Conservation (phyloP, 35 echinoderm and acorn worm genomes). For the Eucidaris tribuloides region DNA sequence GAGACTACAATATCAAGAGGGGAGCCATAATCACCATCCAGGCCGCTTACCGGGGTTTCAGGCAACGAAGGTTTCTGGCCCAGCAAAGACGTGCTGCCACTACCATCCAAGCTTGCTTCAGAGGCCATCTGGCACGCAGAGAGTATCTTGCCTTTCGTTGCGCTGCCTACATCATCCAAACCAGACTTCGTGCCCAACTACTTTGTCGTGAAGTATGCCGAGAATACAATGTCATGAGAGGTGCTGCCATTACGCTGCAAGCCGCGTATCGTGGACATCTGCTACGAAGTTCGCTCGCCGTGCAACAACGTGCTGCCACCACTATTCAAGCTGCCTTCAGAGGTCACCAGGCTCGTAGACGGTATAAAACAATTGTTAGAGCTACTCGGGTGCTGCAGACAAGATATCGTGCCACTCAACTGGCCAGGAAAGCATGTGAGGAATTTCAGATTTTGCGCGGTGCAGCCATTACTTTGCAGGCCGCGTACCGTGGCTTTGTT, state of each 20-base stretch:
- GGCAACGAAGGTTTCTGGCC: constrained; percentile 1
- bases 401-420: constrained; percentile 1
- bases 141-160: constrained; percentile 29
- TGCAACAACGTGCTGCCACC: constrained; percentile 38
- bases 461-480: constrained; percentile 47
- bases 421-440: neutral
- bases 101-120: constrained; percentile 16
- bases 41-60: constrained; percentile 31
- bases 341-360: constrained; percentile 16
- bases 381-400: constrained; percentile 8
- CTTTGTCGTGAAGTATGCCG: constrained; percentile 1
- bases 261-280: constrained; percentile 25
- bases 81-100: constrained; percentile 16
- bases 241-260: constrained; percentile 54
- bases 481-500: constrained; percentile 25
- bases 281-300: neutral
- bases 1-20: neutral
- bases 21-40: constrained; percentile 33
- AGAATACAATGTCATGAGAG: constrained; percentile 35
- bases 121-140: constrained; percentile 6
- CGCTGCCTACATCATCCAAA: constrained; percentile 53
- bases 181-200: constrained; percentile 14
- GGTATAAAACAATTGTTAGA: neutral
- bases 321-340: constrained; percentile 61
- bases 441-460: constrained; percentile 30